Conservation (phyloP, 2,797 vertebrate genomes). For the Ctenochaetus hawaiiensis region DNA sequence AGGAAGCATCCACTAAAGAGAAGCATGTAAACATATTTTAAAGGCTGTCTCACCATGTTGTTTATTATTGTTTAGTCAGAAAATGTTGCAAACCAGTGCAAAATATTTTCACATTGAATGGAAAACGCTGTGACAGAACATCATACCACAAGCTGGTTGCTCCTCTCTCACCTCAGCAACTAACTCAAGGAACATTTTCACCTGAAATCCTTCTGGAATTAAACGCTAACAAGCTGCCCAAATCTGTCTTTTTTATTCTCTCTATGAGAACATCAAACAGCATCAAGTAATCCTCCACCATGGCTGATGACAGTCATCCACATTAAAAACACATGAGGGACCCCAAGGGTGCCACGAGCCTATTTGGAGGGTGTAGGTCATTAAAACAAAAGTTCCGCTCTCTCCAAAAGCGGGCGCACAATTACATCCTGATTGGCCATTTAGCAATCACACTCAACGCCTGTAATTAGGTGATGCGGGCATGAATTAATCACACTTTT, state of each 20-base stretch:
- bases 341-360: constrained; percentile 50
- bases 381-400: constrained; percentile 79
- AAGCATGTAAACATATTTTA: neutral
- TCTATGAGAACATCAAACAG: constrained; percentile 33
- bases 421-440: constrained; percentile 85
- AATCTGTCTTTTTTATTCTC: neutral
- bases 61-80: neutral
- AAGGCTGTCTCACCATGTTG: neutral
- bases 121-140: constrained; percentile 34
- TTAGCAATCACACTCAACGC: constrained; percentile 81
- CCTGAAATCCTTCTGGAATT: constrained; percentile 18
- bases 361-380: constrained; percentile 83
- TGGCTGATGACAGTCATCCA: constrained; percentile 28
- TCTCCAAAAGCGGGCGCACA: constrained; percentile 72
- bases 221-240: constrained; percentile 23
- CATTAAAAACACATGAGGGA: constrained; percentile 42
- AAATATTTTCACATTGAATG: constrained; percentile 25
- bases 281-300: constrained; percentile 9
- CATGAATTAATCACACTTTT: constrained; percentile 78
- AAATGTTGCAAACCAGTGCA: constrained; percentile 28
- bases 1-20: neutral
- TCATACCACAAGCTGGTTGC: constrained; percentile 9
- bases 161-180: constrained; percentile 10
- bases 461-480: constrained; percentile 79
- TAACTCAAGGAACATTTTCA: constrained; percentile 13